Evolutionary conservation across 2,113 vertebrate genomes (phyloP).

Genomic region (Bothrops jararaca): DNA sequence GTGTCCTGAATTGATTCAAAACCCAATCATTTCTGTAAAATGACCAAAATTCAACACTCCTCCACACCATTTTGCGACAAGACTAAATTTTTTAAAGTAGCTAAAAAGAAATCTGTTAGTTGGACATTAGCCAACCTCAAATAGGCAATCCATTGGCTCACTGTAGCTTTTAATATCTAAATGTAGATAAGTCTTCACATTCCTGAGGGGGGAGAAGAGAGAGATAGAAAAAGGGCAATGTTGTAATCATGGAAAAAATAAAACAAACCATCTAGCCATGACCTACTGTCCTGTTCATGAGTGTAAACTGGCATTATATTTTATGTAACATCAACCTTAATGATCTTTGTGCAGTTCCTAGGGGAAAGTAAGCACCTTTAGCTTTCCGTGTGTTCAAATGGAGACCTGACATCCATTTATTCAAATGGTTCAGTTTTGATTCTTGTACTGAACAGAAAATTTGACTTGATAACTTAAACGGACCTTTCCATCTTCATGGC

Average conservation of each 20-base stretch:
- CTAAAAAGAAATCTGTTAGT: background rate
- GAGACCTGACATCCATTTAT: background rate
- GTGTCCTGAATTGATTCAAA: background rate
- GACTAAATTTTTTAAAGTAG: background rate
- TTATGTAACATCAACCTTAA: background rate
- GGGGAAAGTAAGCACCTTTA: background rate
- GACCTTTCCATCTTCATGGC: background rate
- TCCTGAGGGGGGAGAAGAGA: background rate
- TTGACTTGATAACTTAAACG: background rate
- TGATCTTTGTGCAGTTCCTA: background rate
- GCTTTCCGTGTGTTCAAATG: background rate
- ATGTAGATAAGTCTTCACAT: background rate
- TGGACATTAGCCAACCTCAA: background rate
- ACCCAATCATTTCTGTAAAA: background rate
- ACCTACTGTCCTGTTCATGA: background rate
- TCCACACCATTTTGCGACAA: background rate
- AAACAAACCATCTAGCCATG: background rate
- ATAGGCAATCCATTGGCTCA: background rate
- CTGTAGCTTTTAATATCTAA: background rate
- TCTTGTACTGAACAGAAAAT: background rate
- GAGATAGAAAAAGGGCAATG: background rate
- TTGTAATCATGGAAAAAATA: background rate
- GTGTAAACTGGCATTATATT: background rate
- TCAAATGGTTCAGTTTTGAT: background rate
- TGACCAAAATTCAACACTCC: background rate